phyloP scores from a whole-genome alignment of 1,140 invertebrate genomes.

The Holcopasites calliopsidis region DNA sequence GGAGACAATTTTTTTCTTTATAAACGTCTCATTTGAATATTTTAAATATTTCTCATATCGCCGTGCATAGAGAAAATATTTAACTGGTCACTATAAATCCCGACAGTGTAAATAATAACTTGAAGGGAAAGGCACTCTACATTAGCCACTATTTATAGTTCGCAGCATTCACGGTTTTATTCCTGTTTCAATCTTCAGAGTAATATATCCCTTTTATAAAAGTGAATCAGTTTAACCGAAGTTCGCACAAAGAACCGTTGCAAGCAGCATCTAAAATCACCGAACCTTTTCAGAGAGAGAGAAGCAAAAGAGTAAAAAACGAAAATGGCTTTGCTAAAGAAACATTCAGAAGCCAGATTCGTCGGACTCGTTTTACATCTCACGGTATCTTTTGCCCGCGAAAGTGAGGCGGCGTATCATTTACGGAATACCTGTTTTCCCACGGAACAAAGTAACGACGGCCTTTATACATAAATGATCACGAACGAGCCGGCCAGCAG shows the following conservation, averaged over 20 bases:
- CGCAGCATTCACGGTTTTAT: background rate
- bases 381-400: background rate
- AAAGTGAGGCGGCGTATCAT: conserved; percentile 18
- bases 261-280: background rate
- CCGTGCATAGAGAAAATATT: too few relatives aligned
- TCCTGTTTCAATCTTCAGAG: background rate
- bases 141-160: too few relatives aligned
- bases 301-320: background rate
- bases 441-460: conserved; percentile 20
- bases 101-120: too few relatives aligned
- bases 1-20: too few relatives aligned
- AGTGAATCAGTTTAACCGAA: background rate
- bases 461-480: conserved; percentile 44
- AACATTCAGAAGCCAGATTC: background rate
- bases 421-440: conserved; percentile 18
- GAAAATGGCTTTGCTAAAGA: background rate
- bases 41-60: too few relatives aligned
- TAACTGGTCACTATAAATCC: too few relatives aligned
- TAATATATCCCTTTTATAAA: background rate
- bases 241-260: too few relatives aligned
- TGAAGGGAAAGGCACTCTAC: too few relatives aligned
- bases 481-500: background rate
- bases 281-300: background rate
- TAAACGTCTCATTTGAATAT: too few relatives aligned
- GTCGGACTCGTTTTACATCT: background rate